Evolutionary conservation across 2,888 invertebrate species (phyloP), one percentile per base, ranked within the genome.

Genomic region (Synanthedon andrenaeformis): DNA sequence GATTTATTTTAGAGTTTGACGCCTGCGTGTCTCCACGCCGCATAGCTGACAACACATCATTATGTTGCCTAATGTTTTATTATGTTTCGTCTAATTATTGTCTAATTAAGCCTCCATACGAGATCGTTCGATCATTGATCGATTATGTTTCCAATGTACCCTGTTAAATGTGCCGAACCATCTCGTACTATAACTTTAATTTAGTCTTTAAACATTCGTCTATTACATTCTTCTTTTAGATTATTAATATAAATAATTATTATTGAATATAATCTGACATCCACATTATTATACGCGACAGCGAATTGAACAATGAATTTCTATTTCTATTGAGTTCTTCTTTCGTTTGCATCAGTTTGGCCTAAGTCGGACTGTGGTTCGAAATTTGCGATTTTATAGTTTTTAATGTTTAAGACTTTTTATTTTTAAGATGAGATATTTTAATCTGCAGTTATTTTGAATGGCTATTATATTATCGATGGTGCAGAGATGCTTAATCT

Each of bases 401-500:
- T 78, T 86, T 87, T 83, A 79, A 81, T 74, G 78, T 79, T 82
- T 85, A 86, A 81, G 84, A 78, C 76, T 81, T 85, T 35, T 45
- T 82, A 79, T 76, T 87, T 84, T 85, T 87, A 86, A 82, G 82
- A 86, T 80, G 84, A 86, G 84, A 86, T 85, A 84, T 86, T 86
- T 84, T 86, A 85, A 84, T 81, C 85, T 80, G 85, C 87, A 82
- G 86, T 87, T 87, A 87, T 84, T 87, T 86, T 85, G 76, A 80
- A 86, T 82, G 86, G 85, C 87, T 87, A 87, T 86, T 86, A 81
- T 86, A 82, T 23, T 84, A 82, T 79, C 67, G 84, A 85, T 86
- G 87, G 82, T 85, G 86, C 87, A 86, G 86, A 87, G 76, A 87
- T 86, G 87, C 87, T 87, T 86, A 85, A 84, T 85, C 85, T 87